Evolutionary conservation across 2,113 vertebrate species (phyloP).

Genomic region (Colaptes auratus): DNA sequence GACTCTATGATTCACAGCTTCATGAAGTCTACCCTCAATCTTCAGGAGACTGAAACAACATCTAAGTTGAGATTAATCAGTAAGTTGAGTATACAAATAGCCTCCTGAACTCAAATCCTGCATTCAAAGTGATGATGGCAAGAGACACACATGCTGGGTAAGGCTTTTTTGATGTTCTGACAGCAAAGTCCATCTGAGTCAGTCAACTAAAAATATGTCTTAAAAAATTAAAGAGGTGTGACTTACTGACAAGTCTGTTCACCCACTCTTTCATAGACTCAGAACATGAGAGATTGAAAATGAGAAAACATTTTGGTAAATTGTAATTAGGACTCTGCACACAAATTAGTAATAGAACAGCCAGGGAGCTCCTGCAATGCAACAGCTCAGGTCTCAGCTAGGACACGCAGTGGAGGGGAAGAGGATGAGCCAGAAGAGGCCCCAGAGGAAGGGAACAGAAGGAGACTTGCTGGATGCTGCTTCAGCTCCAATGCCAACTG

Average conservation of each 20-base stretch:
- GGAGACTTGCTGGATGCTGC: background rate
- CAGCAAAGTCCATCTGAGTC: conserved; percentile 67
- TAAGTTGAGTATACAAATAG: background rate
- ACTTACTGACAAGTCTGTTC: conserved; percentile 72
- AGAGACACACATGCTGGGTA: background rate
- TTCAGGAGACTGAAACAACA: background rate
- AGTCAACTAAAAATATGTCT: conserved; percentile 66
- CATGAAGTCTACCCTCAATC: background rate
- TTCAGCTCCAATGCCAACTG: background rate
- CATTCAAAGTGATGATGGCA: background rate
- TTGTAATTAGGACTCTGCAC: conserved; percentile 53
- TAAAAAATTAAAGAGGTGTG: conserved; percentile 66
- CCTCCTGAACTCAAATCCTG: background rate
- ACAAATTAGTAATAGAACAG: conserved; percentile 44
- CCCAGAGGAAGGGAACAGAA: background rate
- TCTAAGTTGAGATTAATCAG: background rate
- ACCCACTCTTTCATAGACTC: conserved; percentile 63
- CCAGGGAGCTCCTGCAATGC: conserved; percentile 3
- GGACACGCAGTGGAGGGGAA: background rate
- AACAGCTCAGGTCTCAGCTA: background rate
- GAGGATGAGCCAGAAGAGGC: background rate
- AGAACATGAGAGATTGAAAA: conserved; percentile 64
- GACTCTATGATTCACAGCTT: background rate
- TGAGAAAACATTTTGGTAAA: conserved; percentile 68
- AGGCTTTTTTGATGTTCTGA: conserved; percentile 48